These are phyloP conservation scores for Apotomis capreana DNA, from an alignment of 2,888 invertebrate species.

Conservation along the genomic window DNA sequence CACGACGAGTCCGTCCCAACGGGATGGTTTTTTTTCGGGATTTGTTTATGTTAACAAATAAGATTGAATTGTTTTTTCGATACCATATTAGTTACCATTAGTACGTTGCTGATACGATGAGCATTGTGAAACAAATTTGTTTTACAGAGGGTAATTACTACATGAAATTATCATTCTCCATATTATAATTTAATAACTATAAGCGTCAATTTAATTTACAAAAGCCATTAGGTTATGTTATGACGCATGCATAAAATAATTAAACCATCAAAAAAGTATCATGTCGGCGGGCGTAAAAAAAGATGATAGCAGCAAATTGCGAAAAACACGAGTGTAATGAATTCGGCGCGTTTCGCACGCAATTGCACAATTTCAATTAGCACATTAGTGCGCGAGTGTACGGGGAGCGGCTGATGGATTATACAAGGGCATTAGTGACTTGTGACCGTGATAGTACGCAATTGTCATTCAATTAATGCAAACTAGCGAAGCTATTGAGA, in stretches of 20 bases:
- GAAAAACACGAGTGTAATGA: slow-evolving; percentile 77
- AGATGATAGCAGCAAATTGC: slow-evolving; percentile 63
- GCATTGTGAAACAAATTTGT: background rate
- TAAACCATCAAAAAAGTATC: slow-evolving; percentile 71
- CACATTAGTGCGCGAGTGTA: slow-evolving; percentile 76
- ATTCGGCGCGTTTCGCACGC: slow-evolving; percentile 81
- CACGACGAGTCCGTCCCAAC: slow-evolving; percentile 21
- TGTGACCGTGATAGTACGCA: slow-evolving; percentile 51
- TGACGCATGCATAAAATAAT: slow-evolving; percentile 66
- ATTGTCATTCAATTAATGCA: slow-evolving; percentile 41
- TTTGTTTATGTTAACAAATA: background rate
- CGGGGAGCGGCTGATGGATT: slow-evolving; percentile 67
- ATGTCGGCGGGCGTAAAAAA: slow-evolving; percentile 62
- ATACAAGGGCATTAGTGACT: slow-evolving; percentile 52
- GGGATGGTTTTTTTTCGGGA: slow-evolving; percentile 12
- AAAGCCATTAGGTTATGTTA: slow-evolving; percentile 55
- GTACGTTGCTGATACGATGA: background rate
- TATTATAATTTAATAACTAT: slow-evolving; percentile 18
- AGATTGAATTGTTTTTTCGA: slow-evolving; percentile 6
- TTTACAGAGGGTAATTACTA: too few relatives aligned
- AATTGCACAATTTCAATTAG: slow-evolving; percentile 85
- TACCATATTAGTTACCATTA: background rate
- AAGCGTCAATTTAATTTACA: slow-evolving; percentile 53
- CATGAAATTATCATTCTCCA: background rate
- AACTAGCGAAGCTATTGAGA: slow-evolving; percentile 31